These are phyloP conservation scores for Emys orbicularis DNA, from an alignment of 2,797 vertebrate genomes.

Conservation along the genomic window DNA sequence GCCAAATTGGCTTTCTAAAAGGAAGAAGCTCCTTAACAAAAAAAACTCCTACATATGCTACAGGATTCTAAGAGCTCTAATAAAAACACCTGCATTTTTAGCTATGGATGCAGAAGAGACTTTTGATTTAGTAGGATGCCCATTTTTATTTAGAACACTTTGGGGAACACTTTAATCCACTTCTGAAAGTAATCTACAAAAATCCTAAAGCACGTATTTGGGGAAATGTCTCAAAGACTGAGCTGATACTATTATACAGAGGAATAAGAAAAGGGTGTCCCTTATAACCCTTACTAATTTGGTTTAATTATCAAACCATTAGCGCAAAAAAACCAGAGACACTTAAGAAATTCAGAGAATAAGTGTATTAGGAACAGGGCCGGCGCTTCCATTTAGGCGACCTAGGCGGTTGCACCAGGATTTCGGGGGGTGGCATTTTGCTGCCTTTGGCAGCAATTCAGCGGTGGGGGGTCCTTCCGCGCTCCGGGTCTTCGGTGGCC, in stretches of 20 bases:
- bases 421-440: too few relatives aligned
- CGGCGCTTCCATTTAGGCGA: too few relatives aligned
- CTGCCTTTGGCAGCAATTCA: too few relatives aligned
- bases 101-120: neutral
- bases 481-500: too few relatives aligned
- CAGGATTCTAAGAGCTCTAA: too few relatives aligned
- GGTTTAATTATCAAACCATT: conserved; percentile 57
- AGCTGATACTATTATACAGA: neutral
- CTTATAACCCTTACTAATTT: neutral
- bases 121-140: conserved; percentile 17
- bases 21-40: too few relatives aligned
- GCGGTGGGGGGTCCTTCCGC: too few relatives aligned
- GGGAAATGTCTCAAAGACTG: conserved; percentile 17
- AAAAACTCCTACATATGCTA: too few relatives aligned
- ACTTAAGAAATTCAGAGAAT: conserved; percentile 18
- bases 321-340: conserved; percentile 35
- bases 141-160: neutral
- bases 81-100: neutral
- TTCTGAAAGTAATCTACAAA: neutral
- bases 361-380: conserved; percentile 10
- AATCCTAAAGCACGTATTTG: neutral
- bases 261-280: neutral
- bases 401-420: too few relatives aligned
- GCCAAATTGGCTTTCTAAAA: too few relatives aligned
- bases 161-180: neutral